Conservation (phyloP, 1,140 invertebrate species). For the Macrocentrus cingulum region DNA sequence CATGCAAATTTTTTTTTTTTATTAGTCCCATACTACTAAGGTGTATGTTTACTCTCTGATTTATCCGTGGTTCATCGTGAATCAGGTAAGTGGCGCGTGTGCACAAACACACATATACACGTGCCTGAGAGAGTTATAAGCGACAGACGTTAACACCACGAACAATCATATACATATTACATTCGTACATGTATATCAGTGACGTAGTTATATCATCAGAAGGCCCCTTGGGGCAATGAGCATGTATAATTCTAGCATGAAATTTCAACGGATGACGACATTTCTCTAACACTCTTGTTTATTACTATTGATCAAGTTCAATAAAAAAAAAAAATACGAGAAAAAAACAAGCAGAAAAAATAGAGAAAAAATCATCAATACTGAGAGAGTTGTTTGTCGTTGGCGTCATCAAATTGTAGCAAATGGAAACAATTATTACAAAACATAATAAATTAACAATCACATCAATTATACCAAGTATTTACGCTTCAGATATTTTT, state of each 20-base stretch:
- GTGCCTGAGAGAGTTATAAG: background rate
- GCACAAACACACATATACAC: background rate
- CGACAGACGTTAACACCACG: background rate
- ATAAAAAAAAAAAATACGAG: too few relatives aligned
- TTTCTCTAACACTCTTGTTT: background rate
- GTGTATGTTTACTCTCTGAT: background rate
- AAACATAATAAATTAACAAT: too few relatives aligned
- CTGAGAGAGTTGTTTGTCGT: too few relatives aligned
- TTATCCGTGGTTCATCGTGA: conserved; percentile 1
- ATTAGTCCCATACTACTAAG: background rate
- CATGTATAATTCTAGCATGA: background rate
- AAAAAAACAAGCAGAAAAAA: too few relatives aligned
- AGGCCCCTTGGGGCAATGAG: background rate
- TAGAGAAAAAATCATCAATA: too few relatives aligned
- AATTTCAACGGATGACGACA: background rate
- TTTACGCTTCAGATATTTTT: too few relatives aligned
- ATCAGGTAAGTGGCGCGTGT: background rate
- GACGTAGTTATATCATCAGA: background rate
- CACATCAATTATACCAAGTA: too few relatives aligned
- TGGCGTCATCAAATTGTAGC: too few relatives aligned
- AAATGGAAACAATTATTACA: too few relatives aligned
- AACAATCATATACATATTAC: background rate
- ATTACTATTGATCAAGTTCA: background rate
- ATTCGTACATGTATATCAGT: background rate
- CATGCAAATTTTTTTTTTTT: too few relatives aligned